Base-by-base conservation (phyloP, 2,888 invertebrate genomes). In the Unio pictorum region DNA sequence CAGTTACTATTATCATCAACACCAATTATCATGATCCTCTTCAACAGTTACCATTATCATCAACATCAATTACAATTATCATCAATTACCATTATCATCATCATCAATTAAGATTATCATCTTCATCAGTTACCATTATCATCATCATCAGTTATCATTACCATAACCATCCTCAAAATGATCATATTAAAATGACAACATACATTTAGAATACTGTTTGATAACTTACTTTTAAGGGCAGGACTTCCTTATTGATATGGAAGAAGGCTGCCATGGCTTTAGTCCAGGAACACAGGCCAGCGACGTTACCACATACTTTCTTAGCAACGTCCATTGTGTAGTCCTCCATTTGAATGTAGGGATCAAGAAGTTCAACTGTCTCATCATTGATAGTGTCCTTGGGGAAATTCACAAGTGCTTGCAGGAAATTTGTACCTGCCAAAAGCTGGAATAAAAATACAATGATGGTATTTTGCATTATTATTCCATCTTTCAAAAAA, bases 321-420 rank as follows among this genome's bases (percentile, higher is more conserved):
- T 87, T 87, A 68, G 90, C 90, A n/a, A 82, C 87, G 66, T 90
- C 90, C 68, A 88, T 63, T 61, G 82, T 87, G 81, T 91, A 91
- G 67, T 91, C 90, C 60, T 90, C 90, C 78, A 86, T 83, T 18
- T 80, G 78, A 3, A 90, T 78, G 79, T 90, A 90, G 0, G 90
- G 89, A 71, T 86, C 82, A 69, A 91, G 77, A 61, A 90, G 78
- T 69, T 90, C 90, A 45, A 90, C 87, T 4, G 87, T 89, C 77
- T 90, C 90, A 67, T 89, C 90, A 67, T 90, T 91, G 56, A 91
- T 90, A 26, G 86, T 80, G 77, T 90, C 90, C 74, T 90, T 90
- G 5, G 97, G 97, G 89, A 97, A 98, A 87, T 96, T 96, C 91
- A 97, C 96, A 26, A 98, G 91, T 88, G 96, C 81, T 63, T 84